Evolutionary conservation across 2,113 vertebrate genomes (phyloP).

Genomic region (Chloroceryle aenea): DNA sequence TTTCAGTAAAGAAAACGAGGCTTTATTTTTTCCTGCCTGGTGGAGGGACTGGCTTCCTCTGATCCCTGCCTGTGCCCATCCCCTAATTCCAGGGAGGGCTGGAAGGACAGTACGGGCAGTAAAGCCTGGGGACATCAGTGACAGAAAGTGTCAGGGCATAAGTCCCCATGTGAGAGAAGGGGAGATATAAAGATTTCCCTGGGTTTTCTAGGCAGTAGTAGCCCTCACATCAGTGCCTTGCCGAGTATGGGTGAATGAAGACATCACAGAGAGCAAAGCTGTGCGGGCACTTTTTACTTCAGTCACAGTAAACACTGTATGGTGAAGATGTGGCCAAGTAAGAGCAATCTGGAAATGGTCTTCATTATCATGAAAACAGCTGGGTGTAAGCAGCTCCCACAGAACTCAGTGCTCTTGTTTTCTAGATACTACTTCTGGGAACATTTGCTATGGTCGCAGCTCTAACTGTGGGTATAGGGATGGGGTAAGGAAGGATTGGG

Average conservation of each 20-base stretch:
- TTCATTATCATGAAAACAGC: background rate
- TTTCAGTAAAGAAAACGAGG: background rate
- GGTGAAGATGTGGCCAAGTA: background rate
- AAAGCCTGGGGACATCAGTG: rapidly evolving
- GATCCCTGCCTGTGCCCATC: background rate
- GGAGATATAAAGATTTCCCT: background rate
- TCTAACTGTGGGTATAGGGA: background rate
- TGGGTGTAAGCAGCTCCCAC: background rate
- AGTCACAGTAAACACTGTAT: background rate
- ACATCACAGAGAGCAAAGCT: background rate
- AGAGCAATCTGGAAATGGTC: background rate
- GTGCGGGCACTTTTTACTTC: background rate
- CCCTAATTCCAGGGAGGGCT: background rate
- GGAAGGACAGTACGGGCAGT: rapidly evolving
- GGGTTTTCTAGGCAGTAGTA: background rate
- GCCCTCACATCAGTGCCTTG: background rate
- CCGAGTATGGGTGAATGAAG: background rate
- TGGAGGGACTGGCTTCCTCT: background rate
- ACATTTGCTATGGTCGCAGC: background rate
- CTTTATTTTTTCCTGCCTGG: background rate
- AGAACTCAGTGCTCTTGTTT: background rate
- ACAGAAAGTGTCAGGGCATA: background rate
- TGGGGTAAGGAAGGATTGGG: background rate
- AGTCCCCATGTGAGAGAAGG: background rate
- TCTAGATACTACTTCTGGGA: background rate